phyloP scores from a whole-genome alignment of 2,888 invertebrate species.

The Erannis defoliaria region DNA sequence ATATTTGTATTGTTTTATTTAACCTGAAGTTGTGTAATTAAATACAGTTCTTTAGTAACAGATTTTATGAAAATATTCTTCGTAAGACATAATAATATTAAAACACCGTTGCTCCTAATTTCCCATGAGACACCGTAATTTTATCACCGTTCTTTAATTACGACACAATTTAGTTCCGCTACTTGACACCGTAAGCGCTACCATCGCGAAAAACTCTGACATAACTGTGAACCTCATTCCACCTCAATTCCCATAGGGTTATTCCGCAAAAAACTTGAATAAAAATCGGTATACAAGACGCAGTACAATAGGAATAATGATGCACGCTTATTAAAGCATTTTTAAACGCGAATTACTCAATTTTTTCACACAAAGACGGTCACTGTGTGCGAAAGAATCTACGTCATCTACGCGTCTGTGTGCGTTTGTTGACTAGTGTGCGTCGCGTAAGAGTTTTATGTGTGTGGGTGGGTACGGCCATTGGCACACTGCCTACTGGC shows the following conservation, averaged over 20 bases:
- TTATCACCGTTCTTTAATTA: too few relatives aligned
- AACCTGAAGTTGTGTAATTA: background rate
- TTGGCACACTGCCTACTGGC: constrained; percentile 85
- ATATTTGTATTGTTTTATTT: background rate
- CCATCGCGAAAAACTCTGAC: constrained; percentile 49
- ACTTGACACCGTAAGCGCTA: constrained; percentile 56
- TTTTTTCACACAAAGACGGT: constrained; percentile 50
- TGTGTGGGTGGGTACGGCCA: constrained; percentile 61
- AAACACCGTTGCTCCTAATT: background rate
- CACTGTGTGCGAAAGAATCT: constrained; percentile 48
- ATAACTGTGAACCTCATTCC: constrained; percentile 60
- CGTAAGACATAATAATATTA: background rate
- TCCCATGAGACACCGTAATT: constrained; percentile 1
- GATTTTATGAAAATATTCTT: background rate
- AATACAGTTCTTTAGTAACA: too few relatives aligned
- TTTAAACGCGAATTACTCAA: constrained; percentile 59
- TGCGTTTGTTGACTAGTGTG: constrained; percentile 15
- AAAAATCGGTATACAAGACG: constrained; percentile 41
- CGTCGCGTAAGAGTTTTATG: constrained; percentile 38
- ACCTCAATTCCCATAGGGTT: constrained; percentile 58
- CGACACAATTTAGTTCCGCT: constrained; percentile 55
- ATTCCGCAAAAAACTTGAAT: constrained; percentile 5
- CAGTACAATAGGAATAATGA: constrained; percentile 49
- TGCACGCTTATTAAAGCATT: constrained; percentile 21
- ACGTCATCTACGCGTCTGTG: background rate